Evolutionary conservation across 2,113 vertebrate genomes (phyloP), one percentile per base, ranked within the genome.

Genomic region (Nibea coibor): DNA sequence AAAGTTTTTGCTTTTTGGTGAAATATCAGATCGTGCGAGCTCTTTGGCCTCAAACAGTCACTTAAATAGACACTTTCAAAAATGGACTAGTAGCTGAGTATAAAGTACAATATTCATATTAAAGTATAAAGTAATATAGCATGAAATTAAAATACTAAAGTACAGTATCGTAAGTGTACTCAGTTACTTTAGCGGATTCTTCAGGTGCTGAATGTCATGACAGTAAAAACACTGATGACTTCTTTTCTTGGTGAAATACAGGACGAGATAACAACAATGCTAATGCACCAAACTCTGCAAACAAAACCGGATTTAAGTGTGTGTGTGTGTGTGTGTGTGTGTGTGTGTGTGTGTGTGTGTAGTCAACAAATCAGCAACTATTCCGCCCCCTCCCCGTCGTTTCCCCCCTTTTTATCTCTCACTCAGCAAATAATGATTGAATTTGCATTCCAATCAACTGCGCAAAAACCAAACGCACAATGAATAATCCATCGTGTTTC

Each of bases 391-490:
- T 22, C 54, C 14, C 35, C 10, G 6, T 54, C 24, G 2, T 39
- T 20, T 15, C 4, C 3, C 22, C 47, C 3, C 5, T 26, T 69
- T 59, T 70, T 26, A 51, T 77, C 24, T 83, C 74, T 58, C 78
- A 24, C 53, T 67, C 31, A 31, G 75, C 58, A 65, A 79, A 76
- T 62, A 53, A 61, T 0, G 50, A 67, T 51, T 54, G 22, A 53
- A 84, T 85, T 73, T 84, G 66, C 75, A 87, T 81, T 80, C 63
- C 72, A 80, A 68, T 85, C 75, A 81, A 78, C 67, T 12, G 35
- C 20, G 15, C 24, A 0, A 35, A 39, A 50, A 63, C 24, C 71
- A 73, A 31, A 77, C 78, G 75, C 68, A 66, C 63, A 70, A 72
- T 86, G 70, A 87, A 84, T 80, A 88, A 90, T 45, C 62, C 88